These are phyloP conservation scores for Toxostoma redivivum DNA, from an alignment of 2,113 vertebrate species.

Conservation along the genomic window DNA sequence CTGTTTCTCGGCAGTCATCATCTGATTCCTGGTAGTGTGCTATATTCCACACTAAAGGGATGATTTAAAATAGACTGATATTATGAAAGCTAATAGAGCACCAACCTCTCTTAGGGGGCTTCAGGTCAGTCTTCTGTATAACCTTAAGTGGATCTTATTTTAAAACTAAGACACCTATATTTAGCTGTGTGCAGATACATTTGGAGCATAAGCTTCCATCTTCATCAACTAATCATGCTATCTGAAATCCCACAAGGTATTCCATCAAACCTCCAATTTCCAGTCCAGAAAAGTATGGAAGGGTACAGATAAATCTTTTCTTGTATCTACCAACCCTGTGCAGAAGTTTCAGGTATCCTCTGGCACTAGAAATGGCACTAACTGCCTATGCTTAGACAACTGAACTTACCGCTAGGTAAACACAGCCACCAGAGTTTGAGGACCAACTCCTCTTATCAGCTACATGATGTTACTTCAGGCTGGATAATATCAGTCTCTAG, in stretches of 20 bases:
- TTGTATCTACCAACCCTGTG: not conserved
- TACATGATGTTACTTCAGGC: not conserved
- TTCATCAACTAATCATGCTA: not conserved
- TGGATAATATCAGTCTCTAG: not conserved
- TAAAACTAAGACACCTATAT: not conserved
- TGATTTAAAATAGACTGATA: not conserved
- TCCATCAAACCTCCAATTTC: not conserved
- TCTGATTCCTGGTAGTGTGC: not conserved
- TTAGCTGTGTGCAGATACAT: not conserved
- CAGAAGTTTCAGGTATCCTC: not conserved
- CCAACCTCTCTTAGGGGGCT: not conserved
- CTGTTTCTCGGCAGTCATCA: not conserved
- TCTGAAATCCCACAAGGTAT: not conserved
- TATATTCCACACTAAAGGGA: not conserved
- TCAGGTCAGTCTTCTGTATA: not conserved
- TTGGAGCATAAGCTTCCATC: not conserved
- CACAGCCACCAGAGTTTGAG: not conserved
- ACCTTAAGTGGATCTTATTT: not conserved
- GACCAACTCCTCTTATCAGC: not conserved
- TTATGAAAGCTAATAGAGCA: not conserved
- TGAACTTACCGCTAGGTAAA: not conserved
- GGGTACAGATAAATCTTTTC: not conserved
- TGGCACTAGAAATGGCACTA: not conserved
- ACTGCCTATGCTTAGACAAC: not conserved
- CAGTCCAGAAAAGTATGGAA: not conserved